Percentiles rank a stretch among this genome's conserved stretches.
These are phyloP conservation scores for Montipora capitata DNA, from an alignment of 92 coral and sea anemone species.

Conservation along the genomic window DNA sequence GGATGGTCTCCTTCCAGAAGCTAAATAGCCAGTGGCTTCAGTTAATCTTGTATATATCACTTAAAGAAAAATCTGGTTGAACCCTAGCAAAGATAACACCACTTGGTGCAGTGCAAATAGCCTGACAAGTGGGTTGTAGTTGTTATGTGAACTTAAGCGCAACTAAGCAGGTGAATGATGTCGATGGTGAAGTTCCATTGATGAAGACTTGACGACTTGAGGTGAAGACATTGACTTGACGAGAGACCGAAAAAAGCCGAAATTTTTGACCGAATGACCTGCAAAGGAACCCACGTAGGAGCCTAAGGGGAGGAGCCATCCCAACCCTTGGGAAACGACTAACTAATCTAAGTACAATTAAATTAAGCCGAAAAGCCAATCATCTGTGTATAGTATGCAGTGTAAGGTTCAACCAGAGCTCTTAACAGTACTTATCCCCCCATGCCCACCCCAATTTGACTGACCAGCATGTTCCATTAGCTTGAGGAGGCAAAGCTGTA, in stretches of 20 bases:
- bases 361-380: conserved; percentile 6
- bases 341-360: background rate
- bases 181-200: background rate
- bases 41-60: background rate
- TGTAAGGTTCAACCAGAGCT: conserved; percentile 15
- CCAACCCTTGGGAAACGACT: background rate
- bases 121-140: background rate
- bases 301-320: conserved; percentile 2
- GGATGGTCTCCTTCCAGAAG: background rate
- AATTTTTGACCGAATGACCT: background rate
- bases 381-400: conserved; percentile 3
- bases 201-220: background rate
- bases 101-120: background rate
- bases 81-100: background rate
- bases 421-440: background rate
- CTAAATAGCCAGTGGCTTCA: background rate
- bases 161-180: background rate
- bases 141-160: background rate
- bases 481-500: too few species aligned
- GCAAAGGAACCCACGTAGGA: background rate
- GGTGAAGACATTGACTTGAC: background rate
- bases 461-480: background rate
- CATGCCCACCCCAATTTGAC: background rate
- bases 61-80: background rate
- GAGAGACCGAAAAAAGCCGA: too few species aligned